Evolutionary conservation across 1,140 invertebrate species (phyloP), one percentile per base, ranked within the genome.

Genomic region (Chelonus insularis): DNA sequence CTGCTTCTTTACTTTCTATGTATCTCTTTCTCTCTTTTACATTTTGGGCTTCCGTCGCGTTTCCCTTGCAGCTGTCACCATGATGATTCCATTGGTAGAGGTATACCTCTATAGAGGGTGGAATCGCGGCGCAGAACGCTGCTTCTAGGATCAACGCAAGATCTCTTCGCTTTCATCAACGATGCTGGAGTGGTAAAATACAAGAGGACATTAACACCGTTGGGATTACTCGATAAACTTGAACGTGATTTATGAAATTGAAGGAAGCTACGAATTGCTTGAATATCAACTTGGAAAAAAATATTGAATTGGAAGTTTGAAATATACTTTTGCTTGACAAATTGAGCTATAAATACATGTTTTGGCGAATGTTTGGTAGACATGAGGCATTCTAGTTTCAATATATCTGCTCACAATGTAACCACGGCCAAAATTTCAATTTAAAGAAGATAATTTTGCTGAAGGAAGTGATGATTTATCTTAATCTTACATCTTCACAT

Each of bases 211-310:
- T 80, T 79, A 80, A 79, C 77, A 75, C 75, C 70, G 58, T 20
- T 55, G 71, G 56, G 77, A 80, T 80, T 79, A 81, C 75, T 70
- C 75, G 75, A 79, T 78, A 72, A 79, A 79, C 75, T 74, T 71
- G 71, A 72, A 72, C 68, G 72, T 74, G 76, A 79, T 79, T 79
- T 78, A 74, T 64, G 62, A 55, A 70, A 47, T 60, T 21, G 52
- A 55, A 55, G 39, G 34, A 37, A 9, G 14, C 14, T 7, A 43
- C 8, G 6, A 43, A 43, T 16, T 18, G 6, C 16, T 29, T 29
- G 25, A 29, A 7, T 7, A 29, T 29, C 3, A 29, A 29, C n/a
- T n/a, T n/a, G 25, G 25, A 29, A 29, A 29, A 29, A 29, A 7
- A 7, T 29, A 4, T 4, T 29, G 7, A 7, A 29, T 7, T 29